Base-by-base conservation (phyloP, 2,888 invertebrate genomes). In the Drosophila setosimentum region DNA sequence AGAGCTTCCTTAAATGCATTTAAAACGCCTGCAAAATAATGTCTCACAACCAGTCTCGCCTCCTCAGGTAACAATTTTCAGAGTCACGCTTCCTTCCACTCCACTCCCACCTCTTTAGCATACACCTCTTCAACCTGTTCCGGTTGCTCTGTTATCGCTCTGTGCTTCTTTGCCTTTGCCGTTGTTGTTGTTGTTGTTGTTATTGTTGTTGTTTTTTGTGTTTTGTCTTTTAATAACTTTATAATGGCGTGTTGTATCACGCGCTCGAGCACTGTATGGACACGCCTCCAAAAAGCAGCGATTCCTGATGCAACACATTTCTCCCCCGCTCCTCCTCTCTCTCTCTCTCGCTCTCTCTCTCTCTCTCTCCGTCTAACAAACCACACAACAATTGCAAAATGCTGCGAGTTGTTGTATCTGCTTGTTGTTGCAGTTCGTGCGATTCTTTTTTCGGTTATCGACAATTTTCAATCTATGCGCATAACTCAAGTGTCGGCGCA, bases 201-300 rank as follows among this genome's bases (percentile, higher is more conserved):
- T n/a, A n/a, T n/a, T 55, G 21, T 50, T 66, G 48, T 59, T 74
- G 68, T 61, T 68, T 50, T 48, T 51, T 48, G 57, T 70, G 57
- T 72, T 65, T 77, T 81, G 81, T 79, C 89, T 87, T 89, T 91
- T 91, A 91, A 91, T 91, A 91, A 91, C 91, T 91, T 91, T 91
- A 91, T 91, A 91, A 91, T 91, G 87, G 91, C 83, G 89, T 84
- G 80, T 89, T 84, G 80, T 83, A 91, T 86, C 82, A 88, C 80
- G 87, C 76, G 74, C 68, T 70, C 71, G 53, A 86, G 76, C 86
- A 88, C 90, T 78, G 82, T 77, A 73, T 77, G 77, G 82, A 62
- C 89, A 85, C 85, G 89, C 85, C 89, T 60, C 53, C 68, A 53
- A 75, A 74, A 42, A 37, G 18, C 67, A 63, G 61, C 53, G 65